Percentiles rank a stretch among this genome's conserved stretches.
phyloP scores from a whole-genome alignment of 2,113 vertebrate genomes.

The Pycnonotus jocosus region DNA sequence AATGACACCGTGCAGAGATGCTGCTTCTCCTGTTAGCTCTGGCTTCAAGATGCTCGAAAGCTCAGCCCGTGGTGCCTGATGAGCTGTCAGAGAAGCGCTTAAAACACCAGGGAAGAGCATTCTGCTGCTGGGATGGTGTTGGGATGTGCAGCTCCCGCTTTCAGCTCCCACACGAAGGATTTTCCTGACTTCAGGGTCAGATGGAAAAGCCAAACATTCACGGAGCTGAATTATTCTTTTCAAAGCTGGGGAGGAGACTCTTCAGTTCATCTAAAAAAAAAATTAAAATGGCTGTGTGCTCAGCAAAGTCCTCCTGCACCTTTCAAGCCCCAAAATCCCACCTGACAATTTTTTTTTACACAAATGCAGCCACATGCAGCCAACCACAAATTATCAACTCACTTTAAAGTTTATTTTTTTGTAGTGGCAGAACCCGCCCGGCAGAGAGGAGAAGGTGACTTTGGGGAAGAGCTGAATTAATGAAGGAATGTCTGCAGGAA shows the following conservation, averaged over 20 bases:
- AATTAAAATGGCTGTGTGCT: accelerated
- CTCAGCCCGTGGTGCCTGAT: not conserved
- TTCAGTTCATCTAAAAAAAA: not conserved
- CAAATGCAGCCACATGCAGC: not conserved
- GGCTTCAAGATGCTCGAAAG: not conserved
- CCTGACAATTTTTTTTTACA: not conserved
- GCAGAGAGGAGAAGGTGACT: not conserved
- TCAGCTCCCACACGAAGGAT: not conserved
- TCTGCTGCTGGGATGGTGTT: not conserved
- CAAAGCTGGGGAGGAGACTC: not conserved
- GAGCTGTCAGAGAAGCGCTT: not conserved
- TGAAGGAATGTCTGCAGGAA: not conserved
- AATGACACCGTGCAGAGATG: not conserved
- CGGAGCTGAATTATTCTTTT: not conserved
- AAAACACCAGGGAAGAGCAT: not conserved
- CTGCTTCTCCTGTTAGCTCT: not conserved
- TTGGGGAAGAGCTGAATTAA: not conserved
- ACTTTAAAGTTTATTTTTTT: not conserved
- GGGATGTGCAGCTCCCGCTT: not conserved
- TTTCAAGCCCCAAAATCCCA: not conserved
- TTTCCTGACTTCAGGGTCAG: not conserved
- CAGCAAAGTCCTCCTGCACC: not conserved
- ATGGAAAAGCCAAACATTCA: not conserved
- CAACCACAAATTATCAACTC: not conserved
- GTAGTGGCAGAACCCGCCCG: not conserved